These are phyloP conservation scores for Tromatobia lineatoria DNA, from an alignment of 2,888 invertebrate species.

Conservation along the genomic window DNA sequence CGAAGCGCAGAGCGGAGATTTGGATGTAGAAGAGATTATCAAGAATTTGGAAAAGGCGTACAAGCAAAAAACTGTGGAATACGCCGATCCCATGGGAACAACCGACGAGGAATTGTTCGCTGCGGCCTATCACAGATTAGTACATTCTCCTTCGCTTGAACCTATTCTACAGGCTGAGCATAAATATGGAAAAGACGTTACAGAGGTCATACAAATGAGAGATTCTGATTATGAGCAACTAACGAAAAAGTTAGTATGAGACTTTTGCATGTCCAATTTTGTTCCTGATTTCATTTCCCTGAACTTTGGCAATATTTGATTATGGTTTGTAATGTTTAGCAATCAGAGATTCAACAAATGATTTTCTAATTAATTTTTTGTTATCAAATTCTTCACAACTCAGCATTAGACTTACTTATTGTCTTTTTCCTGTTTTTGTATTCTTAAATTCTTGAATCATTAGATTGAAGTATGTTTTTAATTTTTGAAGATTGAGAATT, in stretches of 20 bases:
- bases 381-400: too few relatives aligned
- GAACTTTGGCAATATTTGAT: too few relatives aligned
- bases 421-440: too few relatives aligned
- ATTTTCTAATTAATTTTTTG: too few relatives aligned
- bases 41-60: slow-evolving; percentile 93
- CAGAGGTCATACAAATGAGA: slow-evolving; percentile 90
- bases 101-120: slow-evolving; percentile 95
- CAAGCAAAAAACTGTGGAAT: slow-evolving; percentile 93
- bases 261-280: too few relatives aligned
- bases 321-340: too few relatives aligned
- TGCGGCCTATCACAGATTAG: slow-evolving; percentile 92
- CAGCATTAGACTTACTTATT: too few relatives aligned
- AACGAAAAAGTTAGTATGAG: slow-evolving; percentile 87
- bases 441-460: too few relatives aligned
- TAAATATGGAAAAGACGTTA: slow-evolving; percentile 93
- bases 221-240: slow-evolving; percentile 90
- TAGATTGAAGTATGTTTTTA: too few relatives aligned
- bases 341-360: too few relatives aligned
- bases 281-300: too few relatives aligned
- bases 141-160: slow-evolving; percentile 95
- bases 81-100: slow-evolving; percentile 93
- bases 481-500: too few relatives aligned
- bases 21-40: slow-evolving; percentile 91
- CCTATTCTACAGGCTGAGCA: slow-evolving; percentile 96
- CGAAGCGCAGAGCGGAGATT: slow-evolving; percentile 88